Conservation (phyloP, 2,797 vertebrate genomes). For the Huso huso region DNA sequence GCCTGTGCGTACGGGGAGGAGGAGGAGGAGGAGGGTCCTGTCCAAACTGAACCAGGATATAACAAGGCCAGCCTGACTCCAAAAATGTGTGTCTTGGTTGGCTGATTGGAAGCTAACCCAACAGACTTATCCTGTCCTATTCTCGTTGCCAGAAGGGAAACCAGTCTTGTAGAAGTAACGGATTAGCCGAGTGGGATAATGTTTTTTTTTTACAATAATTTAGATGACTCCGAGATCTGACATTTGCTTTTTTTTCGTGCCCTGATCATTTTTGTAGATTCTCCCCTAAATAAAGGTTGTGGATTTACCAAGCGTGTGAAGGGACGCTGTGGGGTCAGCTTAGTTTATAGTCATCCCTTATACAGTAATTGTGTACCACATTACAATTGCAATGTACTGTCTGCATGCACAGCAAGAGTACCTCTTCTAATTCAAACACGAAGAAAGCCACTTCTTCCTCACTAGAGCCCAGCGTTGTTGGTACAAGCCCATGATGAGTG, state of each 20-base stretch:
- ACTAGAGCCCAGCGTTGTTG: too few species aligned
- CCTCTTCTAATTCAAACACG: too few species aligned
- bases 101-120: slow-evolving; percentile 2
- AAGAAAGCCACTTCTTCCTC: too few species aligned
- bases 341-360: too few species aligned
- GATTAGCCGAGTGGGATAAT: slow-evolving; percentile 9
- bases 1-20: neutral
- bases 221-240: slow-evolving; percentile 12
- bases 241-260: slow-evolving; percentile 8
- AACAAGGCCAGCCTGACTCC: neutral
- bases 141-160: slow-evolving; percentile 15
- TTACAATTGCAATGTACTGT: too few species aligned
- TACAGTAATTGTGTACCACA: too few species aligned
- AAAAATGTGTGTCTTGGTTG: neutral
- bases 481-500: too few species aligned
- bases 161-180: slow-evolving; percentile 18
- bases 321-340: too few species aligned
- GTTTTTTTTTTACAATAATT: slow-evolving; percentile 1
- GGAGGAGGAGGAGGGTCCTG: neutral
- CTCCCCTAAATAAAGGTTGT: neutral
- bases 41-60: slow-evolving; percentile 8
- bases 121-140: slow-evolving; percentile 11
- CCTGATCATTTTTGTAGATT: neutral
- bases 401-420: too few species aligned
- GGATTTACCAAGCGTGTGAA: too few species aligned